A percentile compares a stretch with the other conserved stretches of the same genome.
phyloP scores from a whole-genome alignment of 2,888 invertebrate genomes.

The Lithodes maja region DNA sequence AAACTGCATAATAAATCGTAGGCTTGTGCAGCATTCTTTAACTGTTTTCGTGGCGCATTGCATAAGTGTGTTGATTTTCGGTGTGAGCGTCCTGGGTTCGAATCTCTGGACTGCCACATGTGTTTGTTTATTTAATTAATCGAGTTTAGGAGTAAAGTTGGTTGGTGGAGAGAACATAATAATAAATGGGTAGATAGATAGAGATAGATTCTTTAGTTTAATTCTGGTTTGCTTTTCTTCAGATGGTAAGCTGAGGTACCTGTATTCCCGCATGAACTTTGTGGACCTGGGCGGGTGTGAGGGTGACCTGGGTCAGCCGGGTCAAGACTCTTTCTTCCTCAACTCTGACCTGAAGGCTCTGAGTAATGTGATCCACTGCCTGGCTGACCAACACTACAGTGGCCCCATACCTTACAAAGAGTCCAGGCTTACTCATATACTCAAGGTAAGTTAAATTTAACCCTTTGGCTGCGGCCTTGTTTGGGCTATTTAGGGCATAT shows the following conservation, averaged over 20 bases:
- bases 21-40: too few species aligned
- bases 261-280: constrained; percentile 68
- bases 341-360: constrained; percentile 66
- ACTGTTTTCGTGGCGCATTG: too few species aligned
- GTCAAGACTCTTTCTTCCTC: constrained; percentile 54
- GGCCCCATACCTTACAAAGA: constrained; percentile 67
- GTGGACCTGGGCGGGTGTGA: constrained; percentile 68
- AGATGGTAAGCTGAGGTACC: constrained; percentile 66
- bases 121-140: too few species aligned
- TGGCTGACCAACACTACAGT: constrained; percentile 55
- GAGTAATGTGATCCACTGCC: constrained; percentile 63
- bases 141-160: too few species aligned
- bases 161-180: too few species aligned
- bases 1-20: too few species aligned
- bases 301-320: constrained; percentile 41
- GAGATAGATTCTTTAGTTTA: neutral
- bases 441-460: constrained; percentile 53
- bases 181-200: too few species aligned
- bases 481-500: too few species aligned
- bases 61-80: too few species aligned
- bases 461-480: neutral
- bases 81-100: too few species aligned
- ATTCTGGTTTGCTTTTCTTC: constrained; percentile 1
- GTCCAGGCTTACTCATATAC: constrained; percentile 67
- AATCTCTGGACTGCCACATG: too few species aligned